Base-by-base conservation (phyloP, 2,113 vertebrate species). In the Zosterops hypoxanthus region DNA sequence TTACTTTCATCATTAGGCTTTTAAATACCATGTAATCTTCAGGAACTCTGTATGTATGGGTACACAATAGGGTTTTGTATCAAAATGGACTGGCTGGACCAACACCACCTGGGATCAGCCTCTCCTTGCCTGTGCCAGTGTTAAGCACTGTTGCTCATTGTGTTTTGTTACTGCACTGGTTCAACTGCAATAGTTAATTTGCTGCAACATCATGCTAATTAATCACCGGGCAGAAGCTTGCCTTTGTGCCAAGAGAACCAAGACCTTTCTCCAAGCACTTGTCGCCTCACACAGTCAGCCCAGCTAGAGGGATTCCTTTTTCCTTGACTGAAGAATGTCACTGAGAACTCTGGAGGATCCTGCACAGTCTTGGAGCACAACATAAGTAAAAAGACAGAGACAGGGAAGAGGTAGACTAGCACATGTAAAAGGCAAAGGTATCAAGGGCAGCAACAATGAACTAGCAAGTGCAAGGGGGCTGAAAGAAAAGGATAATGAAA, bases 151-250 rank as follows among this genome's bases (percentile, higher is more conserved):
- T 8, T 53, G 41, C 31, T 69, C 8, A 22, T 17, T 78, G 60
- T 57, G 41, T 71, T 81, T 78, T 14, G 3, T 66, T 71, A 91
- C 22, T 56, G 53, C 31, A 53, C n/a, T 64, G 25, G 16, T 25
- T 87, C 87, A 89, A 89, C n/a, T 85, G 73, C 61, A 26, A 86
- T 77, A 70, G 50, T 72, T 89, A 12, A 39, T 72, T 84, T 61
- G 39, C 26, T 72, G 70, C 49, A 88, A 34, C 46, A 68, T 44
- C 57, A 53, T 0, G 0, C 57, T 81, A 84, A 91, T 83, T 81
- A 88, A 88, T 44, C 53, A 75, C 2, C 5, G 15, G 14, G 20
- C 28, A 91, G 28, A 70, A 75, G 52, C 18, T 42, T 33, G n/a
- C 23, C 36, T 59, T 47, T 57, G 11, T 78, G 44, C 23, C 31